Evolutionary conservation across 2,113 vertebrate genomes (phyloP), one percentile per base, ranked within the genome.

Genomic region (Menura novaehollandiae): DNA sequence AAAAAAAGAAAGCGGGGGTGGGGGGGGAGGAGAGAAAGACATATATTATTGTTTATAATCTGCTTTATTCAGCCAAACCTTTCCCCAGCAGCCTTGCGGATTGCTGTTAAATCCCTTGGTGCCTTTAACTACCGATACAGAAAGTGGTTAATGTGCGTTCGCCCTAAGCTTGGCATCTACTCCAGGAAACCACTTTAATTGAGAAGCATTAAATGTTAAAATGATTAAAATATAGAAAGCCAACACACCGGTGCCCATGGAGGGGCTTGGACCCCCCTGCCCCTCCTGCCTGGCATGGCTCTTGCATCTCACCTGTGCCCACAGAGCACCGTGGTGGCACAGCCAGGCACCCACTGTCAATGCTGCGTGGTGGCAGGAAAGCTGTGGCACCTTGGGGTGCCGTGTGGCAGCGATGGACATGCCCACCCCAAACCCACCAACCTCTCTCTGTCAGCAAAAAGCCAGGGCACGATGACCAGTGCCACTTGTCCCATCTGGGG

Each of bases 1-100:
- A 96, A 81, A 59, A 63, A 49, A 32, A 60, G 26, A 97, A 86
- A 72, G 76, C 1, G 0, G 16, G 68, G 20, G 6, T 2, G 6
- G 5, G 28, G 14, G 41, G 17, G 12, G 32, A 33, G 64, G 64
- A 71, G 72, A 94, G 88, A 96, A 97, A 97, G 97, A 97, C 97
- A 98, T 98, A 98, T 98, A 98, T 98, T 98, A 98, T 98, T 98
- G 98, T 98, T 98, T 98, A 97, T 98, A 99, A 99, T 99, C 99
- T 98, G 98, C 98, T 99, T 99, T 98, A 98, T 98, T 98, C 97
- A 93, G 88, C 97, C 98, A 98, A 98, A 98, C 98, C 98, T 98
- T 97, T 97, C 98, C 97, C 97, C 96, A 96, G 96, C 97, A 98
- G 98, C 97, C 97, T 87, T 94, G 97, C 72, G 91, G 98, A 98